Percentiles rank a stretch among this genome's conserved stretches.
These are phyloP conservation scores for Gorsachius goisagi DNA, from an alignment of 2,113 vertebrate genomes.

Conservation along the genomic window DNA sequence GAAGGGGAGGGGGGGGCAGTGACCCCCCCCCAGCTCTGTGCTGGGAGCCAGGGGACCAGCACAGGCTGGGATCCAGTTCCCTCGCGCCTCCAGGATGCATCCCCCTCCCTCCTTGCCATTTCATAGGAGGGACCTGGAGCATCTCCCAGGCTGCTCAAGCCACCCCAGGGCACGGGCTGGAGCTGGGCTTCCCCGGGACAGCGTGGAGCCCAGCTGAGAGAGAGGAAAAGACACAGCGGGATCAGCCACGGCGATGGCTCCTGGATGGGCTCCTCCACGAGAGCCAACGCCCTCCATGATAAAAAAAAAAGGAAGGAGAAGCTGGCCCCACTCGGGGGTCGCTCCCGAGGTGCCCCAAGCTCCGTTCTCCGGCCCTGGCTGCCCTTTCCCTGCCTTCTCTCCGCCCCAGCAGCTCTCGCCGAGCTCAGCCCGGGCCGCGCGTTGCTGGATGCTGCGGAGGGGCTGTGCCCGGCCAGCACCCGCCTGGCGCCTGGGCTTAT, in stretches of 20 bases:
- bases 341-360: accelerated
- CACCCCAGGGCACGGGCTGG: background rate
- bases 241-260: accelerated
- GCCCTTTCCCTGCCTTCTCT: background rate
- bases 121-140: background rate
- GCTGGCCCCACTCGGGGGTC: background rate
- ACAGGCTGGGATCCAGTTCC: background rate
- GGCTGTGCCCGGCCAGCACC: accelerated
- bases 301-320: background rate
- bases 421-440: background rate
- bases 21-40: background rate
- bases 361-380: background rate
- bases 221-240: background rate
- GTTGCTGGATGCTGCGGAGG: no score
- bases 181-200: background rate
- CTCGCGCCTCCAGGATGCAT: accelerated
- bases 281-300: background rate
- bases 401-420: background rate
- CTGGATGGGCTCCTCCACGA: accelerated
- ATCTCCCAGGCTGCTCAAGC: background rate
- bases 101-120: background rate
- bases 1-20: no score
- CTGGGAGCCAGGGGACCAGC: background rate
- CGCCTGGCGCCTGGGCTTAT: accelerated
- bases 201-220: background rate